Evolutionary conservation across 2,888 invertebrate species (phyloP).

Genomic region (Drosophila greeni): DNA sequence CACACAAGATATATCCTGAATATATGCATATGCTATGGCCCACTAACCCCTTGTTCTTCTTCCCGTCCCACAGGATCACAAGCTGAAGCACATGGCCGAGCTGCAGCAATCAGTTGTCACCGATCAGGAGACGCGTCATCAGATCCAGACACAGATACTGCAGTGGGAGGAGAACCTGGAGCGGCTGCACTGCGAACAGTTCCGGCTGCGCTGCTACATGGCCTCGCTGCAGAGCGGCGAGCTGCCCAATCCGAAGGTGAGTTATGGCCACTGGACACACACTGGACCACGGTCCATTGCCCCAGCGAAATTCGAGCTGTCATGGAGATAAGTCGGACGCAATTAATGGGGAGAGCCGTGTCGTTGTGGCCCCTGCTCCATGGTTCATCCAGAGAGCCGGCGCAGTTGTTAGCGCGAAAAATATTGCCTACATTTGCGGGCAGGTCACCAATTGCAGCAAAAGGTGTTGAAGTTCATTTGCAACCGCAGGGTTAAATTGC

Average conservation of each 20-base stretch:
- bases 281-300: background rate
- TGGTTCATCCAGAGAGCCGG: constrained; percentile 7
- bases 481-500: constrained; percentile 6
- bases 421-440: constrained; percentile 22
- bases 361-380: constrained; percentile 14
- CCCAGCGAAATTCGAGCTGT: constrained; percentile 18
- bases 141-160: constrained; percentile 94
- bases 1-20: constrained; percentile 5
- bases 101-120: constrained; percentile 97
- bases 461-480: constrained; percentile 7
- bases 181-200: constrained; percentile 96
- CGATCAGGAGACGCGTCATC: constrained; percentile 93
- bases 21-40: constrained; percentile 19
- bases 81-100: constrained; percentile 99
- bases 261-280: constrained; percentile 48
- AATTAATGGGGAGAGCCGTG: constrained; percentile 28
- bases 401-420: constrained; percentile 20
- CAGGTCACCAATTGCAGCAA: background rate
- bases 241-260: constrained; percentile 97
- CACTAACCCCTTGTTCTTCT: constrained; percentile 42
- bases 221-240: constrained; percentile 97
- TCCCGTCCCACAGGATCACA: constrained; percentile 89
- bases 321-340: constrained; percentile 34
- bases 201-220: constrained; percentile 97
- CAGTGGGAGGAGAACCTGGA: constrained; percentile 99